These are phyloP conservation scores for Agrochola lychnidis DNA, from an alignment of 2,888 invertebrate genomes.

Conservation along the genomic window DNA sequence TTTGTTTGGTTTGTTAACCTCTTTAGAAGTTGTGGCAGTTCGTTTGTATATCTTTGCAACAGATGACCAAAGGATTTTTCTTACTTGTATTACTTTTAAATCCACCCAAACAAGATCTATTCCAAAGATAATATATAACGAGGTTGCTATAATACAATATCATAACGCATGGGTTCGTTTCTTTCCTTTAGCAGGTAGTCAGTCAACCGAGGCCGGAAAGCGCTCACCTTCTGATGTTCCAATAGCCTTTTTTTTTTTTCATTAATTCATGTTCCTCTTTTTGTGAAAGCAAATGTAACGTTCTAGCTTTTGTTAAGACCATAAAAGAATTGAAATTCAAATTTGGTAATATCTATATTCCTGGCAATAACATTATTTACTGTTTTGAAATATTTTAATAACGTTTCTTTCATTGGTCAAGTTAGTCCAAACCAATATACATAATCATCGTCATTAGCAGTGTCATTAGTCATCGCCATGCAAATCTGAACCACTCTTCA, in stretches of 20 bases:
- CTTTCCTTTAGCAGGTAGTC: constrained; percentile 85
- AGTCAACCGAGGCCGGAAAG: constrained; percentile 82
- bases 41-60: constrained; percentile 32
- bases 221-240: constrained; percentile 77
- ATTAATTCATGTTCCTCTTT: constrained; percentile 71
- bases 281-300: constrained; percentile 70
- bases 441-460: not conserved
- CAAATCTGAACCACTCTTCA: constrained; percentile 26
- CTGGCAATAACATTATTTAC: not conserved
- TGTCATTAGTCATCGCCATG: constrained; percentile 1
- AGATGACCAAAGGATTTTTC: constrained; percentile 15
- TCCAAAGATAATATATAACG: constrained; percentile 49
- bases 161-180: constrained; percentile 73
- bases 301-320: constrained; percentile 67
- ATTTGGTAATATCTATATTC: constrained; percentile 18
- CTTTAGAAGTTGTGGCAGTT: constrained; percentile 3
- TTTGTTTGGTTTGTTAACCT: constrained; percentile 26
- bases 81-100: constrained; percentile 42
- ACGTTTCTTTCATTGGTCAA: constrained; percentile 6
- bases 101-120: constrained; percentile 51
- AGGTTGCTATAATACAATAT: constrained; percentile 43
- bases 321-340: constrained; percentile 32
- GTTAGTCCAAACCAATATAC: constrained; percentile 2
- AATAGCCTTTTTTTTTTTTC: constrained; percentile 78
- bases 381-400: constrained; percentile 21